Evolutionary conservation across 2,113 vertebrate genomes (phyloP).

Genomic region (Bungarus multicinctus): DNA sequence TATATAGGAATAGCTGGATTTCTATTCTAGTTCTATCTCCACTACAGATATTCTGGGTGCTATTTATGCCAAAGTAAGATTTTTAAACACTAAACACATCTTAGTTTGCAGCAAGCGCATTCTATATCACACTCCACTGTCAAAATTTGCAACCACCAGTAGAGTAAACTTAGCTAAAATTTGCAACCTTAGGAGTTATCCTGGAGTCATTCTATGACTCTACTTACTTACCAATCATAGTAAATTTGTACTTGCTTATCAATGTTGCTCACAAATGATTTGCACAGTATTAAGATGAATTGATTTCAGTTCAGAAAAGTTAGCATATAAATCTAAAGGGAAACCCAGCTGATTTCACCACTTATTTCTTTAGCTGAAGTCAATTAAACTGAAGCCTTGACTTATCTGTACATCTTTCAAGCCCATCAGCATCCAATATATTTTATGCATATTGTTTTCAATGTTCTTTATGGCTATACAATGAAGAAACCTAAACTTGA

Average conservation of each 20-base stretch:
- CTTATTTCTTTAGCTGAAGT: background rate
- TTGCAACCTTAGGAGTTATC: background rate
- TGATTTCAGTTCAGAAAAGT: background rate
- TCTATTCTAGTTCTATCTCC: background rate
- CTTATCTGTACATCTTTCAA: background rate
- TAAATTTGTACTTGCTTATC: background rate
- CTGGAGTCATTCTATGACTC: background rate
- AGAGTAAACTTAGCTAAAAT: fast-evolving
- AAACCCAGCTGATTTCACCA: background rate
- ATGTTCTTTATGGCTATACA: background rate
- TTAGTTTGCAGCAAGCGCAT: background rate
- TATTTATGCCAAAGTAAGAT: background rate
- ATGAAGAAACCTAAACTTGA: background rate
- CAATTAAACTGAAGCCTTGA: background rate
- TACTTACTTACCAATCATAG: background rate
- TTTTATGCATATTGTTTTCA: background rate
- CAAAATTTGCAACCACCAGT: background rate
- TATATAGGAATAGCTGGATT: background rate
- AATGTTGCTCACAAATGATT: background rate
- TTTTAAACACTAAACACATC: background rate
- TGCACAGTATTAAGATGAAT: background rate
- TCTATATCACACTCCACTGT: fast-evolving
- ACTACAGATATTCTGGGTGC: background rate
- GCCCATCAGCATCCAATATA: background rate
- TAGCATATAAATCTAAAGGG: background rate